These are phyloP conservation scores for Nineta flava DNA, from an alignment of 2,888 invertebrate genomes.

Conservation along the genomic window DNA sequence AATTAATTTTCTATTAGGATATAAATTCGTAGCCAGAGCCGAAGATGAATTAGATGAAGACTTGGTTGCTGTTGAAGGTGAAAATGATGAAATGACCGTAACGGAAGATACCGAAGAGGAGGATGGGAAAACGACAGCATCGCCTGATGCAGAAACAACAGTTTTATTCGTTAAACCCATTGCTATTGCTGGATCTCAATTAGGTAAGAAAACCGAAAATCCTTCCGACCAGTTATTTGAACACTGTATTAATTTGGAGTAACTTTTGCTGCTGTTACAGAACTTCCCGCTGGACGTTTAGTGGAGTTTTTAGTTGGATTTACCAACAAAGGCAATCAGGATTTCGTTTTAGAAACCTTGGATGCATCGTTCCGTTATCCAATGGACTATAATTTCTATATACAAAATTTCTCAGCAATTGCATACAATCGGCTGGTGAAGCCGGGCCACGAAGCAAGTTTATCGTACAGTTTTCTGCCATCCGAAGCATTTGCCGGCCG, in stretches of 20 bases:
- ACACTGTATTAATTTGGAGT: background rate
- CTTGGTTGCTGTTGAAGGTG: slow-evolving; percentile 39
- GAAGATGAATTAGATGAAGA: slow-evolving; percentile 55
- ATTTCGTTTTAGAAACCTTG: slow-evolving; percentile 81
- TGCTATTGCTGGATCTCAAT: slow-evolving; percentile 40
- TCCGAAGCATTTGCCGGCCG: slow-evolving; percentile 94
- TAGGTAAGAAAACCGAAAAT: slow-evolving; percentile 42
- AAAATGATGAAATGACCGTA: slow-evolving; percentile 37
- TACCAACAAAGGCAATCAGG: slow-evolving; percentile 81
- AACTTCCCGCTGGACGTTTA: slow-evolving; percentile 78
- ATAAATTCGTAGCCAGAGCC: slow-evolving; percentile 36
- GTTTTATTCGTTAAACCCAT: slow-evolving; percentile 77
- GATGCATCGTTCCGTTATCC: slow-evolving; percentile 98
- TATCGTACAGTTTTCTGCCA: slow-evolving; percentile 88
- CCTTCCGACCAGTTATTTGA: background rate
- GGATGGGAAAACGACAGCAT: slow-evolving; percentile 52
- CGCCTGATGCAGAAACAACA: slow-evolving; percentile 81
- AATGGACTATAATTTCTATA: slow-evolving; percentile 95
- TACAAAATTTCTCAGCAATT: slow-evolving; percentile 93
- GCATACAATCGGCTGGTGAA: slow-evolving; percentile 77
- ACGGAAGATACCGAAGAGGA: slow-evolving; percentile 45
- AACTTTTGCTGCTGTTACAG: slow-evolving; percentile 27
- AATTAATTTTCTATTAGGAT: slow-evolving; percentile 23
- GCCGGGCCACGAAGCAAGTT: slow-evolving; percentile 83
- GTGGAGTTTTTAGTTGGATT: slow-evolving; percentile 95